Percentiles rank a stretch among this genome's conserved stretches.
Conservation (phyloP, 92 coral and sea anemone species). For the Virgularia gustaviana region DNA sequence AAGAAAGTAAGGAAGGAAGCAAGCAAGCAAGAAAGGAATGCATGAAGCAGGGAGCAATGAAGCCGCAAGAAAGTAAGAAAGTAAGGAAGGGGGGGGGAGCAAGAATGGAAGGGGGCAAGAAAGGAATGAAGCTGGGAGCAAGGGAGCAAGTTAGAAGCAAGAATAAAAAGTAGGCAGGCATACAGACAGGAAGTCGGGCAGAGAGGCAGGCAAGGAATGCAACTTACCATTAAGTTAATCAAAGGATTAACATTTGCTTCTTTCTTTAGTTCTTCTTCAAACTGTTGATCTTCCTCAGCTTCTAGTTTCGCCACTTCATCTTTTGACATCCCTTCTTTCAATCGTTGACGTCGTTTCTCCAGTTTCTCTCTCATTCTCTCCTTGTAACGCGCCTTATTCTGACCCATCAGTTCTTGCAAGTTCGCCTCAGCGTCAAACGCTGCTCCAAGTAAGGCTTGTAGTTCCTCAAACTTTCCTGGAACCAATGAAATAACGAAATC, state of each 20-base stretch:
- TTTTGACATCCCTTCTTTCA: conserved; percentile 68
- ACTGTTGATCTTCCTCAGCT: conserved; percentile 74
- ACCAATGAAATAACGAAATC: neutral
- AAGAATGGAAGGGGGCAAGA: too few relatives aligned
- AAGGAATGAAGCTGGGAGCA: too few relatives aligned
- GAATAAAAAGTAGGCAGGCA: too few relatives aligned
- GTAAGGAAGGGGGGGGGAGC: too few relatives aligned
- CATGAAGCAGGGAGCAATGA: too few relatives aligned
- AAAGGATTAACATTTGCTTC: conserved; percentile 73
- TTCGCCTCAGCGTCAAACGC: conserved; percentile 65
- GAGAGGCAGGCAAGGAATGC: too few relatives aligned
- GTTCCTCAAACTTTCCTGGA: conserved; percentile 80
- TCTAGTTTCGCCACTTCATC: conserved; percentile 74
- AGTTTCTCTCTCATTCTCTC: conserved; percentile 66
- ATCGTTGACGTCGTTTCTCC: conserved; percentile 69
- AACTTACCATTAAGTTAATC: conserved; percentile 69
- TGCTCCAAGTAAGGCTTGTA: conserved; percentile 77
- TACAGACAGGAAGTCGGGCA: too few relatives aligned
- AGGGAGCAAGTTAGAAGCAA: too few relatives aligned
- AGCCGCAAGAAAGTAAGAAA: too few relatives aligned
- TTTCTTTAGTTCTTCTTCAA: conserved; percentile 65
- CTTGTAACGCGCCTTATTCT: conserved; percentile 69
- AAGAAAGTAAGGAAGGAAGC: neutral
- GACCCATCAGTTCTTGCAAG: conserved; percentile 73
- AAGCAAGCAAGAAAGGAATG: too few relatives aligned